phyloP scores from a whole-genome alignment of 2,888 invertebrate species.

The Abscondita cerata region DNA sequence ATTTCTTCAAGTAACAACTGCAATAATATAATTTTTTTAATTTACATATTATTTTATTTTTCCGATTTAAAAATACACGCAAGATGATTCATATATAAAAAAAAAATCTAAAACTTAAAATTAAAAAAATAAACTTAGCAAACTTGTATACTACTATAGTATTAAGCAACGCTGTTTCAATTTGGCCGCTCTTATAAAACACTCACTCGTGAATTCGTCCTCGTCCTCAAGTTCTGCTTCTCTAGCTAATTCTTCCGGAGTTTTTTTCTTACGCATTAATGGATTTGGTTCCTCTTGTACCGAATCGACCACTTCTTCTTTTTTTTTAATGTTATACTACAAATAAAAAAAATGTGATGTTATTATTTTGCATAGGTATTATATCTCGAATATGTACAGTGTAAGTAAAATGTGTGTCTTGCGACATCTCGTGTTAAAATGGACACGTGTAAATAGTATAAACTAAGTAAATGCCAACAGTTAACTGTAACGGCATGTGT shows the following conservation, averaged over 20 bases:
- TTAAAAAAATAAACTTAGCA: neutral
- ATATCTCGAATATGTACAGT: too few relatives aligned
- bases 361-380: too few relatives aligned
- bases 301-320: constrained; percentile 86
- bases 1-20: too few relatives aligned
- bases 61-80: constrained; percentile 1
- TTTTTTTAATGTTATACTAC: constrained; percentile 99
- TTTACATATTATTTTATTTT: too few relatives aligned
- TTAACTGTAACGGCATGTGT: too few relatives aligned
- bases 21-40: neutral
- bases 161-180: constrained; percentile 53
- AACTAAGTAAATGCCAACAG: too few relatives aligned
- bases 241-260: constrained; percentile 95
- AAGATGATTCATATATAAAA: constrained; percentile 1
- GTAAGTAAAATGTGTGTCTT: too few relatives aligned
- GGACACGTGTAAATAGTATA: too few relatives aligned
- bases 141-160: constrained; percentile 43
- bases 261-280: constrained; percentile 98
- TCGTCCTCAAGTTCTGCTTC: constrained; percentile 96
- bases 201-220: constrained; percentile 95
- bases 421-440: too few relatives aligned
- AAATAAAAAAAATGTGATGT: too few relatives aligned
- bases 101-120: neutral
- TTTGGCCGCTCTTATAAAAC: constrained; percentile 51
- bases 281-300: constrained; percentile 90